Percentiles rank a stretch among this genome's conserved stretches.
phyloP scores from a whole-genome alignment of 2,888 invertebrate species.

The Scaptomyza tumidula region DNA sequence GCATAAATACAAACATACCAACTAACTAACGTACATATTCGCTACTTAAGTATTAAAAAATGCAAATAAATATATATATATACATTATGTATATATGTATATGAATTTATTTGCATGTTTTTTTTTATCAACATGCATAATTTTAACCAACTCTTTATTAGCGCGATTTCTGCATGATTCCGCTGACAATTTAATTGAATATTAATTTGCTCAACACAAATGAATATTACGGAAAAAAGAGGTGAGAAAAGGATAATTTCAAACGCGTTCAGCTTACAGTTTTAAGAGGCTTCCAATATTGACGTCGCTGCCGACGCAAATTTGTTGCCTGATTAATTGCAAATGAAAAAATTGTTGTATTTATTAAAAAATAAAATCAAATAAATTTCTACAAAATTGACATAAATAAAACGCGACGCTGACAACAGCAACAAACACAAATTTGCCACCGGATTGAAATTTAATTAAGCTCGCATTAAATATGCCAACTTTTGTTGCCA shows the following conservation, averaged over 20 bases:
- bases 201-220: conserved; percentile 37
- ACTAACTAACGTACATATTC: not conserved
- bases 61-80: not conserved
- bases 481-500: conserved; percentile 6
- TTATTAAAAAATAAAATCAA: not conserved
- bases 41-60: not conserved
- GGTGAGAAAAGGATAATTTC: not conserved
- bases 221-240: not conserved
- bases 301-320: not conserved
- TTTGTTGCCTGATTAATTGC: conserved; percentile 20
- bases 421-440: conserved; percentile 6
- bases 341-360: not conserved
- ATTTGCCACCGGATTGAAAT: conserved; percentile 29
- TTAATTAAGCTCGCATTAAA: conserved; percentile 41
- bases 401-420: not conserved
- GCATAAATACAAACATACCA: conserved; percentile 1
- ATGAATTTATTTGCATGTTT: conserved; percentile 19
- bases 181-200: conserved; percentile 41
- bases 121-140: conserved; percentile 1
- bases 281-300: conserved; percentile 6
- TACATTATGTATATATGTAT: not conserved
- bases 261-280: conserved; percentile 10
- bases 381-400: conserved; percentile 10
- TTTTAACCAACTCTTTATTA: conserved; percentile 48
- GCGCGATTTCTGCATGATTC: conserved; percentile 16